Base-by-base conservation (phyloP, 2,113 vertebrate species). In the Microcebus griseorufus region DNA sequence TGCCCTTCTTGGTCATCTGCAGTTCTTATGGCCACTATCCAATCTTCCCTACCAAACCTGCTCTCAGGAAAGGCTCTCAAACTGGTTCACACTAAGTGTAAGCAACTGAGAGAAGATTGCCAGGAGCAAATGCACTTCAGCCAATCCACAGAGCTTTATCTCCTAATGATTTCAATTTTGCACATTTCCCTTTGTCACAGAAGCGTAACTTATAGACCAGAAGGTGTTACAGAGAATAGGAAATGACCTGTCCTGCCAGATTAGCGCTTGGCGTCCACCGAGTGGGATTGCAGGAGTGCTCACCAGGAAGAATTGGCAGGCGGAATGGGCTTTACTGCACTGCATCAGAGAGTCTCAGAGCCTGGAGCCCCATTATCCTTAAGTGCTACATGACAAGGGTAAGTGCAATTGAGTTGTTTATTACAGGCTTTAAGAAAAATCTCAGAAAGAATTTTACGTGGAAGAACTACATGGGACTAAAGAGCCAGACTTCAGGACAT, bases 341-440 rank as follows among this genome's bases (percentile, higher is more conserved):
- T 91, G 73, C 17, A n/a, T 69, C 82, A 85, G 65, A 93, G 48
- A 42, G 53, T 84, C 22, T 88, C 29, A 82, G 67, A 65, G 55
- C 23, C 73, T 75, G 73, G 45, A 55, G 86, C 20, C 86, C 86
- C 75, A 90, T 94, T 95, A 97, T 93, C 88, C n/a, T 96, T 95
- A 96, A 97, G 93, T 93, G 93, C 89, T 89, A 55, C 51, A 70
- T 55, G 23, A 91, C 93, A 93, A 93, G 39, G 39, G 55, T 89
- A 83, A 95, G 73, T 82, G 53, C 42, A 79, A 89, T 20, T 79
- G 76, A 96, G 69, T 89, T 83, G 72, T 96, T 55, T 60, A 70
- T 58, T 89, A 75, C 0, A 93, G 67, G 79, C 37, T 96, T 95
- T 76, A 81, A 45, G 42, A 70, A 29, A 55, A 91, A 80, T 42